A percentile compares a stretch with the other conserved stretches of the same genome.
These are phyloP conservation scores for Rhopalosiphum maidis DNA, from an alignment of 1,140 invertebrate genomes.

Conservation along the genomic window DNA sequence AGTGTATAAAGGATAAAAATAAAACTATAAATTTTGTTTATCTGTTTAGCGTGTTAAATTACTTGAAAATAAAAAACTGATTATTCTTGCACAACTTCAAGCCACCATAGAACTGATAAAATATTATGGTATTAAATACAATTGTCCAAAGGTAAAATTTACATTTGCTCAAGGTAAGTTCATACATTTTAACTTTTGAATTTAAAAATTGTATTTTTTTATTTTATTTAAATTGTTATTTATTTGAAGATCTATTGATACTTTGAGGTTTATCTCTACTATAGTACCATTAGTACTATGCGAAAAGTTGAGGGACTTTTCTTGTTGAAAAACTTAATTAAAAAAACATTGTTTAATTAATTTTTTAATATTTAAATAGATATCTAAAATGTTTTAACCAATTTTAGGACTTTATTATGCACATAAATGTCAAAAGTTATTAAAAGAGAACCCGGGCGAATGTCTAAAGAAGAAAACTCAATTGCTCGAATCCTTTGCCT, in stretches of 20 bases:
- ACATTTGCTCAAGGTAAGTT: not conserved
- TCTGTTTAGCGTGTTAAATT: no score
- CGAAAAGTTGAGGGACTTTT: not conserved
- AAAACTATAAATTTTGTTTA: not conserved
- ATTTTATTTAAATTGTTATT: not conserved
- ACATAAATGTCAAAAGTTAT: fast-evolving
- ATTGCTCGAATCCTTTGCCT: not conserved
- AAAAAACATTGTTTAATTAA: not conserved
- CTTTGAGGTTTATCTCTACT: no score
- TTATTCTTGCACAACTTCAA: not conserved
- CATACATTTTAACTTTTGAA: no score
- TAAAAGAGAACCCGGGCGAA: not conserved
- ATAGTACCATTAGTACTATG: not conserved
- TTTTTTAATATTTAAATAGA: not conserved
- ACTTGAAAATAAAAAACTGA: not conserved
- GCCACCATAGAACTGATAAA: not conserved
- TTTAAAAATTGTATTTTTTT: not conserved
- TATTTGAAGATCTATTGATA: not conserved
- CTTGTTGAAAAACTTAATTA: not conserved
- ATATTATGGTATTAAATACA: not conserved
- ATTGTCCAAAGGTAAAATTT: not conserved
- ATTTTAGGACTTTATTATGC: not conserved
- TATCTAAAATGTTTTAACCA: not conserved
- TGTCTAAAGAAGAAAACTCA: not conserved
- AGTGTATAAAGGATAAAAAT: no score